Base-by-base conservation (phyloP, 2,888 invertebrate genomes). In the Andrena hattorfiana region DNA sequence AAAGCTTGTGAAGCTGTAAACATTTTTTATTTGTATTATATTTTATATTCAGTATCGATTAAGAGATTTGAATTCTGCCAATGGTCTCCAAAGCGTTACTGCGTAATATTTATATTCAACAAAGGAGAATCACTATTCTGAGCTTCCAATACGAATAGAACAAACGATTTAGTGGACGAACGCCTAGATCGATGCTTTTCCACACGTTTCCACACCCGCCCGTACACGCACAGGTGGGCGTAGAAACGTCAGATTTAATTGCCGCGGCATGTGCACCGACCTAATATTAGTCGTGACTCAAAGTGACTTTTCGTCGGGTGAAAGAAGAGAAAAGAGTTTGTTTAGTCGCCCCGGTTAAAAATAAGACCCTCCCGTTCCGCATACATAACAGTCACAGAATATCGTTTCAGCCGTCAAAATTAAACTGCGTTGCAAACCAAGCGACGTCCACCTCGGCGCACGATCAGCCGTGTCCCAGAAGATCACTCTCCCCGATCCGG, bases 211-310 rank as follows among this genome's bases (percentile, higher is more conserved):
- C 20, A 32, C n/a, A 28, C 16, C 23, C 7, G 71, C 30, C 74
- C 28, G 32, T 16, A 26, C 67, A 60, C 42, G 66, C 48, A 86
- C 84, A 81, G 77, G 81, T 86, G 78, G 81, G 85, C 84, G 85
- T 85, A 67, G 81, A 84, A 85, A 85, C 79, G 77, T 81, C 84
- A 84, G 79, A 77, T 86, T 85, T 84, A 81, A 85, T 85, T 79
- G 81, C 80, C 81, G 56, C 85, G 76, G 79, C 82, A 70, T 84
- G 81, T 74, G 76, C 84, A 79, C 75, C 69, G 60, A 78, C 76
- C 86, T 87, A 87, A 86, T 85, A 86, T 85, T 87, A 86, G 86
- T 80, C 86, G 62, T 87, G 86, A 86, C 70, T 87, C 86, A 86
- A 78, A 75, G 72, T 73, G 70, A 81, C 73, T 82, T 87, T 78